Evolutionary conservation across 2,888 invertebrate species (phyloP), one percentile per base, ranked within the genome.

Genomic region (Pediacus dermestoides): DNA sequence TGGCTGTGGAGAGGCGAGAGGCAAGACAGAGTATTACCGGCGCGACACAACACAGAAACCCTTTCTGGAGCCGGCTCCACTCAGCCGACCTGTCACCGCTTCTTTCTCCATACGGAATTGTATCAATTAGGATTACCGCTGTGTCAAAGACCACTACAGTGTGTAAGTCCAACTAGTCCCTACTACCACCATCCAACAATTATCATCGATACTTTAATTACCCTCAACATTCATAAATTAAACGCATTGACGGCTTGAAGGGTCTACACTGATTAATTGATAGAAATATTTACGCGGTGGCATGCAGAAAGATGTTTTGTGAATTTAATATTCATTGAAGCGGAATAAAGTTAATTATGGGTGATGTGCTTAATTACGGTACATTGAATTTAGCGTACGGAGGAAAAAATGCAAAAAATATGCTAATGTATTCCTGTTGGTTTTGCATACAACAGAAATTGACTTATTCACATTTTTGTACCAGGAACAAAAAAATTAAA

Each of bases 41-140:
- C 66, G 63, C 62, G 67, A 67, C 66, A 57, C 47, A 61, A 69
- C 69, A 69, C 61, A 63, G 69, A 69, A 69, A 69, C 68, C 69
- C 69, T 69, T 69, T 69, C 64, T 67, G 59, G 56, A 53, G 46
- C 55, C 61, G 67, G 69, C 68, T 66, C 67, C 69, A 60, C 57
- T 52, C 60, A 57, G 66, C 57, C 63, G 62, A 58, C 52, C 52
- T 56, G 58, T 58, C 58, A 57, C 42, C 44, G 11, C 30, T 34
- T 39, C 39, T 48, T 47, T 39, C 37, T 38, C 49, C 39, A 53
- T 55, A 56, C 55, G 56, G 57, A 64, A 63, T 61, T 65, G 64
- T 64, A 64, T 63, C 64, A 66, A 64, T 64, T 64, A 64, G 63
- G 58, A 55, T 52, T 53, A 52, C 52, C 48, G 50, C 51, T 53